Base-by-base conservation (phyloP, 37 sponge, comb jelly and placozoan genomes). In the Hormiphora californensis region DNA sequence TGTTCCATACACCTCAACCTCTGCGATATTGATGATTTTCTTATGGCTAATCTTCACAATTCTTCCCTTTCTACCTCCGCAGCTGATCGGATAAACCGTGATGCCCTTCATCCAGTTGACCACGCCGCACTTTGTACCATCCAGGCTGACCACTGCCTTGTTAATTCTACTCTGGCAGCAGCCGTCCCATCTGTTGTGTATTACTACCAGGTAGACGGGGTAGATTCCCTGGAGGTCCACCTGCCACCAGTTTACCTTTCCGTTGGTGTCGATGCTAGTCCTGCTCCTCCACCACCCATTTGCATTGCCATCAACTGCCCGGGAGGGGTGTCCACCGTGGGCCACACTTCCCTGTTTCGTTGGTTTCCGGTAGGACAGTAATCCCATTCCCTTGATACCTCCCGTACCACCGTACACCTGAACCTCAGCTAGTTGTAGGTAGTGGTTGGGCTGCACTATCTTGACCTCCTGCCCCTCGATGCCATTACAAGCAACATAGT, bases 121-220 rank as follows among this genome's bases (percentile, higher is more conserved):
- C n/a, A 30, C 27, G 27, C 61, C 61, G 27, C 61, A 57, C 61
- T 28, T 23, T 30, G n/a, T 23, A 30, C 27, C 23, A 57, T 57
- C 61, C 23, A 57, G 30, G 23, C 27, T 28, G n/a, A 57, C 61
- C 23, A 28, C 27, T 28, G 61, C 61, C 27, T 30, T 30, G 61
- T 57, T 57, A 15, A 57, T 57, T 4, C 61, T 5, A 4, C 27
- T 30, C 23, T 28, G 30, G 23, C 61, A 57, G 23, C 61, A 57
- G n/a, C n/a, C 30, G n/a, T 57, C 61, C 61, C 61, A 57, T 15
- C 61, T 57, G 61, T 57, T 57, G 61, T 57, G 61, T 57, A 57
- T 57, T 5, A 57, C 27, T 23, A 57, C 61, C n/a, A 30, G n/a
- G 61, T 21, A 57, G 61, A 57, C 61, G 27, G 61, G 61, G 61